A percentile compares a stretch with the other conserved stretches of the same genome.
phyloP scores from a whole-genome alignment of 1,140 invertebrate species.

The Heterodera carotae region DNA sequence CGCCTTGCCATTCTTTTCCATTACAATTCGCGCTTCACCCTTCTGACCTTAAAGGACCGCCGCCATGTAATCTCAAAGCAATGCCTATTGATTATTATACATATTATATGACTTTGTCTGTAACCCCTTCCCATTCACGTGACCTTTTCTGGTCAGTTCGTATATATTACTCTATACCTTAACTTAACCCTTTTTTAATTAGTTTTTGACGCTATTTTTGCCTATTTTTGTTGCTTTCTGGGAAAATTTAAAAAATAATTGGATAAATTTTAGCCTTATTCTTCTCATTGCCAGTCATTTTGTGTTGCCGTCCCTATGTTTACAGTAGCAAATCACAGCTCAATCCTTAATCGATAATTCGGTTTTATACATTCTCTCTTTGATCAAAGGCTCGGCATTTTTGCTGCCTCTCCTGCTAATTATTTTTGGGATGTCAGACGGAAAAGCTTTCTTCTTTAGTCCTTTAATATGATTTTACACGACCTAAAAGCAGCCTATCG shows the following conservation, averaged over 20 bases:
- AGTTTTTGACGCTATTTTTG: background rate
- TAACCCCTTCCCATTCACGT: background rate
- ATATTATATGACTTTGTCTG: background rate
- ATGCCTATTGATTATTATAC: background rate
- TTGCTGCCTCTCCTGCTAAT: background rate
- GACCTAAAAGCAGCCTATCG: background rate
- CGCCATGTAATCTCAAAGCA: slow-evolving; percentile 12
- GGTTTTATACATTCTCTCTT: background rate
- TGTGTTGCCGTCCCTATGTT: background rate
- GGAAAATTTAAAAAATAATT: background rate
- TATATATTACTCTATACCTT: background rate
- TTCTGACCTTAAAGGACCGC: background rate
- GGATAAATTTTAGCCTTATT: background rate
- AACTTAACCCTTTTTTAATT: background rate
- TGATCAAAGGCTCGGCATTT: background rate
- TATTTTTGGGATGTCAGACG: background rate
- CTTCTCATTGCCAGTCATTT: background rate
- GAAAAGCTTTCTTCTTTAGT: too few species aligned
- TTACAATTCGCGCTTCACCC: background rate
- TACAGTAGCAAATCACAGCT: background rate
- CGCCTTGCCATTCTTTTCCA: background rate
- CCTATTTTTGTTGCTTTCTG: background rate
- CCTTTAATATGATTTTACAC: too few species aligned
- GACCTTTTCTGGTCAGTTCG: background rate
- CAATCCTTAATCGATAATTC: background rate